Base-by-base conservation (phyloP, 2,888 invertebrate genomes). In the Drosophila pseudotakahashii region DNA sequence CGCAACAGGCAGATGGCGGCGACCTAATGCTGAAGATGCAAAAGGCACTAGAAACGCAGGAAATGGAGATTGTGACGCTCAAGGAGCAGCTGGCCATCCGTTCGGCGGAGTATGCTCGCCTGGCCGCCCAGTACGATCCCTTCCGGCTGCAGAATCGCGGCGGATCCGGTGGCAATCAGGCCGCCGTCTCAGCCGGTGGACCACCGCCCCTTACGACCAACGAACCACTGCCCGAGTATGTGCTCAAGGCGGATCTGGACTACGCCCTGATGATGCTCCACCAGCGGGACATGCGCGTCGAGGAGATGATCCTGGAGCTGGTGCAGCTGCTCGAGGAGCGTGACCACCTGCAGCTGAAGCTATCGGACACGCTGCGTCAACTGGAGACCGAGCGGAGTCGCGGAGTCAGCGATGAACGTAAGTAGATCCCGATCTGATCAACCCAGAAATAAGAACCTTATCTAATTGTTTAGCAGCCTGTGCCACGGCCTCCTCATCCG, bases 201-300 rank as follows among this genome's bases (percentile, higher is more conserved):
- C 59, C 73, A 1, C 63, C 70, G 0, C 37, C 81, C 2, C 36
- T 59, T 34, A 11, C 39, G 9, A 36, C 42, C 30, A 48, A 30
- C n/a, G 74, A 70, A 11, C 37, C 75, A 2, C 41, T 51, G 36
- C 45, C 82, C 3, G 87, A 81, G 39, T 80, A 76, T 59, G 89
- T 91, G 3, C 85, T 90, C 0, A 93, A 94, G 85, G 94, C 95
- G 0, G 96, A 97, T 90, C 92, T 97, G 57, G 97, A 97, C 88
- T 92, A 96, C 55, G 96, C 97, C 0, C 91, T 97, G 44, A 97
- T 97, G 88, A 96, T 96, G 95, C 92, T 97, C 55, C 97, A 98
- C 90, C 96, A 97, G 88, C 93, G 97, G 75, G 97, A 97, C 79
- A 96, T 97, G 66, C 94, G 96, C 1, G 96, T 96, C 90, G 97